Conservation (phyloP, 2,888 invertebrate genomes). For the Lithophane leautieri region DNA sequence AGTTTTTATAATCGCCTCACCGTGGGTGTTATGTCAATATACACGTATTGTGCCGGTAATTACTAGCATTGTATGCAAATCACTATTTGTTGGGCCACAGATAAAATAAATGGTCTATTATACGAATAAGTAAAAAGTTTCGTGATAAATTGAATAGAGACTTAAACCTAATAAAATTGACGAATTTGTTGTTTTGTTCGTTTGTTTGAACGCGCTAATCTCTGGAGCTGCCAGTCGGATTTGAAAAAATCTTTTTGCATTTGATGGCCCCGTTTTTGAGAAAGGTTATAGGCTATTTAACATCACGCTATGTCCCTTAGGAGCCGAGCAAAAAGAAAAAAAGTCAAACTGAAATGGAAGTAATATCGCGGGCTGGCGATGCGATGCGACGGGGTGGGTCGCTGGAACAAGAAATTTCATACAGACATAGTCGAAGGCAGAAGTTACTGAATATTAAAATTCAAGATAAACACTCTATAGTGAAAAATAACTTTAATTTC, state of each 20-base stretch:
- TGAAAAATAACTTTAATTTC: no score
- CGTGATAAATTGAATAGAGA: slow-evolving; percentile 10
- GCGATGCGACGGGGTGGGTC: not conserved
- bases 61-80: slow-evolving; percentile 66
- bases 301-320: not conserved
- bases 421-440: no score
- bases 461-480: no score
- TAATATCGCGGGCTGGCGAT: not conserved
- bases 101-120: slow-evolving; percentile 50
- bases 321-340: not conserved
- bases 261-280: no score
- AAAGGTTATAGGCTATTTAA: not conserved
- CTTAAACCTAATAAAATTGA: not conserved
- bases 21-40: slow-evolving; percentile 61
- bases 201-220: no score
- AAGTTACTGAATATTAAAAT: not conserved
- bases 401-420: not conserved
- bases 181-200: no score
- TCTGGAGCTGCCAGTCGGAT: no score
- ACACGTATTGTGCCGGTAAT: slow-evolving; percentile 59
- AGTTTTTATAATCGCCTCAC: slow-evolving; percentile 22
- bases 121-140: slow-evolving; percentile 27
- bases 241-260: no score
- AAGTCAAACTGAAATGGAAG: not conserved
- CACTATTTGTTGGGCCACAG: slow-evolving; percentile 47